Base-by-base conservation (phyloP, 2,113 vertebrate species). In the Ginglymostoma cirratum region DNA sequence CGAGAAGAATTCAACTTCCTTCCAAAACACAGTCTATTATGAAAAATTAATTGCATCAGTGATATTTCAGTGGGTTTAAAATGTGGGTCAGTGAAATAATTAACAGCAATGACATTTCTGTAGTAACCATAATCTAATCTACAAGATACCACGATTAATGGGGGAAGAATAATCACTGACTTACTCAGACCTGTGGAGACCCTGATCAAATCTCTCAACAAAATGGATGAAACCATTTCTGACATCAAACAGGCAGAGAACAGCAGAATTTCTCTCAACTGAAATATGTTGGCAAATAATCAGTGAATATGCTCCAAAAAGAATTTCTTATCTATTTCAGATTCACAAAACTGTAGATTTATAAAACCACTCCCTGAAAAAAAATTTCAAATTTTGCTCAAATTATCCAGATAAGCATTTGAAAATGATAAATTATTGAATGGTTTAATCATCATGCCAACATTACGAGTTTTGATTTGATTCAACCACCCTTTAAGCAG, bases 121-220 rank as follows among this genome's bases (percentile, higher is more conserved):
- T 34, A 67, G 66, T 94, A 94, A 66, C 65, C n/a, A 95, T 15
- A 48, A 76, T 90, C n/a, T 48, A 48, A 95, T 95, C 24, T 72
- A 45, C 38, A 95, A 95, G 69, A 34, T 72, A 45, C 67, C 69
- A 94, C 34, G 0, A 48, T 69, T 14, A 95, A 76, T n/a, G 15
- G 69, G 55, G 24, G 10, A 19, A n/a, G 45, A 95, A 94, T 1
- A 10, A 70, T 45, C 24, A 76, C 24, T 90, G 15, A 92, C 55
- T 69, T 72, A 72, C 30, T 67, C 93, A 72, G 69, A 42, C 69
- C 27, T 52, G 23, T 1, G 45, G 5, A 72, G 42, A 5, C 42
- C 70, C 52, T 95, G 67, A 72, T 95, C 67, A 95, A 72, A 76
- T 95, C 94, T 72, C 69, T 34, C 42, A 30, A 27, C 90, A 38